Conservation (phyloP, 2,113 vertebrate species). For the Sapayoa aenigma region DNA sequence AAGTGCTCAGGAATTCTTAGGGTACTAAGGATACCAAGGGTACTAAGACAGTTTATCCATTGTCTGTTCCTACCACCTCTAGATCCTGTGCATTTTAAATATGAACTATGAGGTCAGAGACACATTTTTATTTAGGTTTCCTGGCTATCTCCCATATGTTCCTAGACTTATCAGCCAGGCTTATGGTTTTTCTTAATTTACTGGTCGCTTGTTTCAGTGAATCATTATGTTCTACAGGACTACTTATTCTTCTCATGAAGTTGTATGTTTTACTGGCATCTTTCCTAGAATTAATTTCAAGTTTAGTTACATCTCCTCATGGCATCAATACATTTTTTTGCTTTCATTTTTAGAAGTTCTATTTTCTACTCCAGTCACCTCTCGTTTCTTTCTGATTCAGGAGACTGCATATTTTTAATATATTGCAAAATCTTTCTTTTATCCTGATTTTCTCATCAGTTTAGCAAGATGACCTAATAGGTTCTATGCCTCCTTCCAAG, state of each 20-base stretch:
- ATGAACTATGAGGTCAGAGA: not conserved
- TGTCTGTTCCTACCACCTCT: not conserved
- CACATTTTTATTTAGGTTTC: not conserved
- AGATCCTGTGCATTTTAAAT: not conserved
- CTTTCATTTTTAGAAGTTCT: not conserved
- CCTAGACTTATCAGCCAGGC: not conserved
- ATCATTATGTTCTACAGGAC: not conserved
- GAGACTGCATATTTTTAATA: constrained; percentile 4
- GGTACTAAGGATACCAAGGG: not conserved
- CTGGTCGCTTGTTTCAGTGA: not conserved
- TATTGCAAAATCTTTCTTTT: not conserved
- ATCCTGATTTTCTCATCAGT: not conserved
- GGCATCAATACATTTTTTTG: not conserved
- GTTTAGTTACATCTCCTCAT: not conserved
- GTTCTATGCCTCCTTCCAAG: not conserved
- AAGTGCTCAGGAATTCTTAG: not conserved
- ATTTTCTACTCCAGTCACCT: constrained; percentile 31
- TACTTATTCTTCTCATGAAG: not conserved
- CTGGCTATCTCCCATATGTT: not conserved
- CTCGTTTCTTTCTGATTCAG: constrained; percentile 9
- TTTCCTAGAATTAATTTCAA: not conserved
- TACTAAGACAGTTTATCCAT: not conserved
- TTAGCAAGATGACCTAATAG: not conserved
- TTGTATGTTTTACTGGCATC: not conserved
- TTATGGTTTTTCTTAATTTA: not conserved